Conservation (phyloP, 37 sponge, comb jelly and placozoan genomes). For the Haliclona indistincta region DNA sequence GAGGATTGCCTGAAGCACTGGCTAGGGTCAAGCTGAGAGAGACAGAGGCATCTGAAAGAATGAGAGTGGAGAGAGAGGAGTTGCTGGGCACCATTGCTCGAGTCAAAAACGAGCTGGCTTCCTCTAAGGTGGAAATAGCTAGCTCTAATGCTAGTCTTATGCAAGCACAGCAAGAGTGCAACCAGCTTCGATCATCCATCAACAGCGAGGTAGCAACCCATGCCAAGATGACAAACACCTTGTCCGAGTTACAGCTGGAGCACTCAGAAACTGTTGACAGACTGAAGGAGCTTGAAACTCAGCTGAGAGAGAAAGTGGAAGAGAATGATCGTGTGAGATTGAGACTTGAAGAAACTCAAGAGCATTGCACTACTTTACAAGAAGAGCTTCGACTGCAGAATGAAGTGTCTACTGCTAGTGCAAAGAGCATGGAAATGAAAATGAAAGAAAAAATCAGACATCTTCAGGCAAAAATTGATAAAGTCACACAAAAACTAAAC, state of each 20-base stretch:
- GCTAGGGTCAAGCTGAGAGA: too few species aligned
- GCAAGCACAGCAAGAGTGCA: background rate
- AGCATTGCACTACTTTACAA: conserved; percentile 21
- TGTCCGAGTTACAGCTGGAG: background rate
- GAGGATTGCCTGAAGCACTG: too few species aligned
- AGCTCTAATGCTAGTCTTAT: background rate
- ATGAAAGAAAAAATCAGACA: background rate
- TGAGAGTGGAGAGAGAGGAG: too few species aligned
- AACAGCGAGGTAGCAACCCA: background rate
- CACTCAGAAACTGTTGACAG: background rate
- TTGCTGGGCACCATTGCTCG: too few species aligned
- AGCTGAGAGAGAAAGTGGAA: background rate
- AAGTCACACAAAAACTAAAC: conserved; percentile 20
- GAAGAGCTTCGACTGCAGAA: conserved; percentile 52
- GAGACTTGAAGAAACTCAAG: background rate
- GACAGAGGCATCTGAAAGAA: too few species aligned
- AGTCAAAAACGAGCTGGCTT: too few species aligned
- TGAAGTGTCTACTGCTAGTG: conserved; percentile 35
- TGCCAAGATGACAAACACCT: background rate
- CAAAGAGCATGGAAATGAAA: conserved; percentile 43
- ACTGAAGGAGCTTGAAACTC: background rate
- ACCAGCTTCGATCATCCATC: background rate
- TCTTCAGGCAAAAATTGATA: conserved; percentile 1
- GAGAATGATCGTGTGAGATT: background rate
- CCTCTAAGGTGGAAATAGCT: background rate